Base-by-base conservation (phyloP, 2,113 vertebrate species). In the Panthera tigris region DNA sequence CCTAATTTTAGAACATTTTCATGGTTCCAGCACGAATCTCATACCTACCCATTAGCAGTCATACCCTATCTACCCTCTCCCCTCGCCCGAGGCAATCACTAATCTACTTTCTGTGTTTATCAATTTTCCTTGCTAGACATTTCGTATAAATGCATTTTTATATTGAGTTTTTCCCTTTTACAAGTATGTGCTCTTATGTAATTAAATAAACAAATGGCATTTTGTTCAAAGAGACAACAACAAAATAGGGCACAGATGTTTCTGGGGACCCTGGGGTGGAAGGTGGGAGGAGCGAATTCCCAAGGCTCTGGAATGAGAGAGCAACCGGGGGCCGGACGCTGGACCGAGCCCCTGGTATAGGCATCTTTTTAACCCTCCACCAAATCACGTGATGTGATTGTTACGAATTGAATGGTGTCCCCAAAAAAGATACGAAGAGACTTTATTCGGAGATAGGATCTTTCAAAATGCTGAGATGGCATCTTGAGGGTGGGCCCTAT, bases 291-390 rank as follows among this genome's bases (percentile, higher is more conserved):
- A 78, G 48, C 25, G 29, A 18, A 66, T 18, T 48, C 61, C 23
- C 29, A 52, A 11, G 27, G 0, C 11, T 78, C 57, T 2, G 21
- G 23, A 48, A 11, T 15, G 36, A 87, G 68, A 87, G 68, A 21
- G 21, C 27, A 6, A 25, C 65, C 7, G 16, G 33, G 33, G 23
- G 23, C 23, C n/a, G 23, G 74, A n/a, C 0, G 10, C 27, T 36
- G 41, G n/a, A n/a, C 4, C 5, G 14, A 25, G 14, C 12, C 5
- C 4, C 14, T 2, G 36, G 36, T 9, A 23, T 25, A 41, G 10
- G 61, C 14, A 1, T 52, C n/a, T 29, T 19, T 55, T 52, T 5
- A 21, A 71, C 27, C 21, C 12, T 92, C 10, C 14, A 7, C 36
- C 23, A 10, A 65, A 50, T 18, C 27, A 15, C 76, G 36, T 31